A percentile compares a stretch with the other conserved stretches of the same genome.
Conservation (phyloP, 2,797 vertebrate species). For the Poeciliopsis turneri region DNA sequence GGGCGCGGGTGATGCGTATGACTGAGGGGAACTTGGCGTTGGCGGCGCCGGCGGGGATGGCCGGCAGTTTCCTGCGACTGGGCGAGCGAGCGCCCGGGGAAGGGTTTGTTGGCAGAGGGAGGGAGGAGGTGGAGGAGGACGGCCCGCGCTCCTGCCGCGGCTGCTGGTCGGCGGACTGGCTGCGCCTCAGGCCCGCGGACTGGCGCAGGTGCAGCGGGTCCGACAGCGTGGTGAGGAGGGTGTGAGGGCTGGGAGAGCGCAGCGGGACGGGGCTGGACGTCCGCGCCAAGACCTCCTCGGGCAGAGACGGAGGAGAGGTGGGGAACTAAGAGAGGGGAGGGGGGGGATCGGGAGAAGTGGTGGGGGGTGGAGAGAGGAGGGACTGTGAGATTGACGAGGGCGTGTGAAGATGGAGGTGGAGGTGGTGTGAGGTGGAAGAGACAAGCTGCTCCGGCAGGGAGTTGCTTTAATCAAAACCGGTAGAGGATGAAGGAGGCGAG, state of each 20-base stretch:
- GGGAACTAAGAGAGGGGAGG: constrained; percentile 84
- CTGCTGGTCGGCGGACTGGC: constrained; percentile 86
- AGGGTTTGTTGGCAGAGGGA: constrained; percentile 62
- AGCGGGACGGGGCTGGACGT: constrained; percentile 85
- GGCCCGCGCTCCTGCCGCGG: constrained; percentile 63
- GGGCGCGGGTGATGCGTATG: constrained; percentile 93
- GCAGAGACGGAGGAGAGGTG: constrained; percentile 89
- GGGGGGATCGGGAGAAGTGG: constrained; percentile 34
- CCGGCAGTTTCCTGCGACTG: constrained; percentile 88
- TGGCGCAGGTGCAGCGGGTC: constrained; percentile 86
- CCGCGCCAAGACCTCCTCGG: constrained; percentile 82
- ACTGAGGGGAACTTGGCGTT: constrained; percentile 89
- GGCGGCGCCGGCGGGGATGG: constrained; percentile 85
- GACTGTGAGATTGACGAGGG: constrained; percentile 82
- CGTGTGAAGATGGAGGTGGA: constrained; percentile 44
- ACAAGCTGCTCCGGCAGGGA: constrained; percentile 10
- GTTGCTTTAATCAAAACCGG: not conserved
- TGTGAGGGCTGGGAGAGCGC: constrained; percentile 88
- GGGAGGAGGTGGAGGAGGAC: constrained; percentile 76
- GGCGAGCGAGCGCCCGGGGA: constrained; percentile 78
- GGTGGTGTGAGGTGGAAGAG: constrained; percentile 21
- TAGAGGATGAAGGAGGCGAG: constrained; percentile 2
- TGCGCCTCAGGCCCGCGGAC: constrained; percentile 83
- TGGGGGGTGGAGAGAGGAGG: constrained; percentile 74
- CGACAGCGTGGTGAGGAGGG: constrained; percentile 83